Percentiles rank a stretch among this genome's conserved stretches.
phyloP scores from a whole-genome alignment of 2,888 invertebrate species.

The Tenthredo livida region DNA sequence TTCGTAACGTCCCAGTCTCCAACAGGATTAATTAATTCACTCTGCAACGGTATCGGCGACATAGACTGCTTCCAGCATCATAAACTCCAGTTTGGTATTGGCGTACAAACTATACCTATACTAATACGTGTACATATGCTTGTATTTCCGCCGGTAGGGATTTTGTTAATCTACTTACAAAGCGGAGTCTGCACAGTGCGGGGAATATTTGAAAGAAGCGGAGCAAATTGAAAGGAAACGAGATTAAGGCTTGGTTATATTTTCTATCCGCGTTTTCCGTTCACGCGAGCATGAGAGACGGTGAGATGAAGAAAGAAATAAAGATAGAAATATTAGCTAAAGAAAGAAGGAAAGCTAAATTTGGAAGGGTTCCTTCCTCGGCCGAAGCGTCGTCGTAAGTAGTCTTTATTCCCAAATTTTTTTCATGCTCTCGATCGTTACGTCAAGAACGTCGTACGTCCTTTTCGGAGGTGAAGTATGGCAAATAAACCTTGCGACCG shows the following conservation, averaged over 20 bases:
- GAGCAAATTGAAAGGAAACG: slow-evolving; percentile 49
- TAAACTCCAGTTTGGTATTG: slow-evolving; percentile 31
- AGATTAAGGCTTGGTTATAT: slow-evolving; percentile 47
- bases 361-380: slow-evolving; percentile 38
- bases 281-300: slow-evolving; percentile 15
- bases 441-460: slow-evolving; percentile 36
- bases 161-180: slow-evolving; percentile 49
- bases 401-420: slow-evolving; percentile 43
- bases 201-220: slow-evolving; percentile 48
- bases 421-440: slow-evolving; percentile 38
- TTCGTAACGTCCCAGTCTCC: not conserved
- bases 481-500: slow-evolving; percentile 47
- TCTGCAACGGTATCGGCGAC: slow-evolving; percentile 14
- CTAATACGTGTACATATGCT: slow-evolving; percentile 30
- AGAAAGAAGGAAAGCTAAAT: slow-evolving; percentile 37
- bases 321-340: not conserved
- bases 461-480: slow-evolving; percentile 45
- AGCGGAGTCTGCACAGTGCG: slow-evolving; percentile 19
- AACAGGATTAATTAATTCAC: slow-evolving; percentile 14
- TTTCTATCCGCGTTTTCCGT: slow-evolving; percentile 45
- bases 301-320: not conserved
- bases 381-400: slow-evolving; percentile 24
- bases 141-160: slow-evolving; percentile 33
- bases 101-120: slow-evolving; percentile 22
- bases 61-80: slow-evolving; percentile 3